phyloP scores from a whole-genome alignment of 2,888 invertebrate genomes.

The Amblyteles armatorius region DNA sequence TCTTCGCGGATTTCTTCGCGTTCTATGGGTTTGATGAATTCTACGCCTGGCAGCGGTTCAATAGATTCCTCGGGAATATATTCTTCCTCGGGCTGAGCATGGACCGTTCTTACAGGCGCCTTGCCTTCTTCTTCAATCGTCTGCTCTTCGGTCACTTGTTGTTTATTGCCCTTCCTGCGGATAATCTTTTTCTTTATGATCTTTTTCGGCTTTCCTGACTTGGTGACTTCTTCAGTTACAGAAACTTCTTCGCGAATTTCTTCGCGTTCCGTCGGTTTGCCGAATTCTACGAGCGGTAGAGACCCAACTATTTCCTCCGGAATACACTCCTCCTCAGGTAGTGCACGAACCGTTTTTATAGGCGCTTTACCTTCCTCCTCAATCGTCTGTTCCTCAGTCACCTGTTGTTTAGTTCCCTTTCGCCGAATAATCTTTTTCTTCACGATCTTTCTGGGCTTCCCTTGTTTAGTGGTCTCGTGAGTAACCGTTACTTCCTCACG shows the following conservation, averaged over 20 bases:
- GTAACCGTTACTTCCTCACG: constrained; percentile 72
- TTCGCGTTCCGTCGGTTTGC: constrained; percentile 71
- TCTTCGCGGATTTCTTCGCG: constrained; percentile 77
- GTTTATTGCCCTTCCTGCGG: constrained; percentile 80
- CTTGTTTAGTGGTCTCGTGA: constrained; percentile 73
- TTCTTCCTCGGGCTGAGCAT: constrained; percentile 75
- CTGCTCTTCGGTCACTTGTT: constrained; percentile 76
- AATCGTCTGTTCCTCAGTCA: constrained; percentile 83
- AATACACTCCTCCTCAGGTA: constrained; percentile 72
- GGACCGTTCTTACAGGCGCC: constrained; percentile 83
- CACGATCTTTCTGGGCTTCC: constrained; percentile 75
- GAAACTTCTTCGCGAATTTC: constrained; percentile 75
- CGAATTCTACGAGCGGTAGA: constrained; percentile 39
- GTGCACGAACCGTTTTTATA: constrained; percentile 79
- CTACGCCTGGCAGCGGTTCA: constrained; percentile 3
- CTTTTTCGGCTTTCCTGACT: constrained; percentile 79
- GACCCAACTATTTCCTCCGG: constrained; percentile 36
- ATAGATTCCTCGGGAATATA: constrained; percentile 52
- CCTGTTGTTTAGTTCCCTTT: constrained; percentile 82
- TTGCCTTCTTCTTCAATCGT: constrained; percentile 85
- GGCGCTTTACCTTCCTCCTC: constrained; percentile 83
- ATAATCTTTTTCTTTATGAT: constrained; percentile 83
- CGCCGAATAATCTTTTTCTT: constrained; percentile 83
- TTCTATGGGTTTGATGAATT: constrained; percentile 78
- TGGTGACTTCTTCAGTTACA: constrained; percentile 76